Evolutionary conservation across 1,140 invertebrate species (phyloP).

Genomic region (Protaetia brevitarsis): DNA sequence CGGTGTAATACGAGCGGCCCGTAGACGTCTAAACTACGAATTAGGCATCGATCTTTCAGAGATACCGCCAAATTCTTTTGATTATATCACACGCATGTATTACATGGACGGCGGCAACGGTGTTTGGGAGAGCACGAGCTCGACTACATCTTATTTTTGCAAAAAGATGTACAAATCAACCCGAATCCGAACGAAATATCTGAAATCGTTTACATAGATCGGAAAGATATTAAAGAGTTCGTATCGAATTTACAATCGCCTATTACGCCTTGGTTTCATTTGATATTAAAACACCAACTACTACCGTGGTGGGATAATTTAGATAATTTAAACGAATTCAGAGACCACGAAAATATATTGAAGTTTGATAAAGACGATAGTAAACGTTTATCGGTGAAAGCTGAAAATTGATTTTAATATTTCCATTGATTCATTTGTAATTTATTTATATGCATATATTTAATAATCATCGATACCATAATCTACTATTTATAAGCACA

Average conservation of each 20-base stretch:
- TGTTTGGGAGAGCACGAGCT: constrained; percentile 93
- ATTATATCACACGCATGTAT: constrained; percentile 83
- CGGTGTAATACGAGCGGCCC: constrained; percentile 80
- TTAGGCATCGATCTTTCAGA: constrained; percentile 70
- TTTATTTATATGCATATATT: no score
- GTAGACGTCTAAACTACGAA: constrained; percentile 82
- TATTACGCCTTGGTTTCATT: constrained; percentile 91
- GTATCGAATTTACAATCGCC: constrained; percentile 62
- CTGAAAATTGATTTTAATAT: no score
- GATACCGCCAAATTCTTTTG: constrained; percentile 67
- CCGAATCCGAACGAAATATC: constrained; percentile 90
- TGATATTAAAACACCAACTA: constrained; percentile 76
- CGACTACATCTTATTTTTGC: constrained; percentile 88
- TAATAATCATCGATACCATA: no score
- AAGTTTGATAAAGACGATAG: constrained; percentile 45
- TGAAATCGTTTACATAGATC: constrained; percentile 72
- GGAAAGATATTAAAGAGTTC: constrained; percentile 65
- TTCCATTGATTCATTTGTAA: no score
- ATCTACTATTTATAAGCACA: no score
- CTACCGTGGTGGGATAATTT: constrained; percentile 91
- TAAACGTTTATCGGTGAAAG: not conserved
- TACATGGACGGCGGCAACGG: constrained; percentile 76
- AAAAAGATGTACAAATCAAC: constrained; percentile 70
- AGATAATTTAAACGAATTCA: constrained; percentile 65
- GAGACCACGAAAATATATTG: constrained; percentile 75